phyloP scores from a whole-genome alignment of 2,888 invertebrate species.

The Capitulum mitella region DNA sequence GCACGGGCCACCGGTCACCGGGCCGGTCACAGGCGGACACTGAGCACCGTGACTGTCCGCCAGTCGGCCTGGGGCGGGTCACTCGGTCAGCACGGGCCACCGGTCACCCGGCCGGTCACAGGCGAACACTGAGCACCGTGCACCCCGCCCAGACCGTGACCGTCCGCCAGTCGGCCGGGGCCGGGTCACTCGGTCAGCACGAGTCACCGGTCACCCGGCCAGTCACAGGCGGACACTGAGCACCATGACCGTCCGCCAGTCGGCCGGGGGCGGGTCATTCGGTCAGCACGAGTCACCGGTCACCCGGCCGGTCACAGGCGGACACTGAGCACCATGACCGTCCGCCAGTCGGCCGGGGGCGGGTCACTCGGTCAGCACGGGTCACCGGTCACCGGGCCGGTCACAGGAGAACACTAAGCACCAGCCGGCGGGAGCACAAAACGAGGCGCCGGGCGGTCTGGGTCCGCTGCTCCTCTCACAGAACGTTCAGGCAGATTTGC shows the following conservation, averaged over 20 bases:
- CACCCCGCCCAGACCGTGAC: no score
- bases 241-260: no score
- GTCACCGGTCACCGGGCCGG: neutral
- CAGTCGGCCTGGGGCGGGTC: constrained; percentile 41
- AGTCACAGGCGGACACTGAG: no score
- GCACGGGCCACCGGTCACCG: neutral
- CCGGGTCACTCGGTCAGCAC: constrained; percentile 40
- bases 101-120: neutral
- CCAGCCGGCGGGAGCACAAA: no score
- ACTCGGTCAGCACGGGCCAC: constrained; percentile 40
- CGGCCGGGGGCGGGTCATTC: neutral
- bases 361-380: neutral
- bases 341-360: no score
- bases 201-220: neutral
- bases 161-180: constrained; percentile 47
- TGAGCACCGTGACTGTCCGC: constrained; percentile 48
- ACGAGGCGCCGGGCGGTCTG: no score
- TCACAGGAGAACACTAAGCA: no score
- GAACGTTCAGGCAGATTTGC: no score
- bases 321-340: no score
- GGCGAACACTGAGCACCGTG: no score
- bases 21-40: neutral
- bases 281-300: neutral
- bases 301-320: neutral
- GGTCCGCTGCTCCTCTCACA: no score